Evolutionary conservation across 2,888 invertebrate species (phyloP).

Genomic region (Plutella xylostella): DNA sequence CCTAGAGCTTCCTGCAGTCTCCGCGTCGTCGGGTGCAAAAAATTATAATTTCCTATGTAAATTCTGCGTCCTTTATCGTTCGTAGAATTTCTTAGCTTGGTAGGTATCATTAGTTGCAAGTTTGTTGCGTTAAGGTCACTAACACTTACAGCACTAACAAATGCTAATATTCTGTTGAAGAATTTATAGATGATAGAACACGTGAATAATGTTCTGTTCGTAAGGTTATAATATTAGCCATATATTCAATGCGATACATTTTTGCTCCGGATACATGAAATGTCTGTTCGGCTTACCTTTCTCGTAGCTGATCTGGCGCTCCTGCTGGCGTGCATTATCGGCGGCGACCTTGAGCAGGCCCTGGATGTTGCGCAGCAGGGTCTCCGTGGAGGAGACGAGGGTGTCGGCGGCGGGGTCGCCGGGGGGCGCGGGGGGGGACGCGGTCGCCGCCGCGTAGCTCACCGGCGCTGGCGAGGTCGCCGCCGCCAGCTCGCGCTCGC

Average conservation of each 20-base stretch:
- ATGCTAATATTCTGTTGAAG: too few relatives aligned
- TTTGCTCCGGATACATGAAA: too few relatives aligned
- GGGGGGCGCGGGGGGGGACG: conserved; percentile 55
- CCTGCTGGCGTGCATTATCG: conserved; percentile 96
- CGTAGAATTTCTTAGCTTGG: conserved; percentile 24
- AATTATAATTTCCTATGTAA: conserved; percentile 51
- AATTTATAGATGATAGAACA: too few relatives aligned
- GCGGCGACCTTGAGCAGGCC: conserved; percentile 97
- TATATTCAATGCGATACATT: too few relatives aligned
- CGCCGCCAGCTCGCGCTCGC: conserved; percentile 75
- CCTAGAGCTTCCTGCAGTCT: conserved; percentile 34
- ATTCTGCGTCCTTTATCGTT: conserved; percentile 24
- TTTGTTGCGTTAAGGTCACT: conserved; percentile 13
- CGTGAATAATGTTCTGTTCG: too few relatives aligned
- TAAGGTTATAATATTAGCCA: too few relatives aligned
- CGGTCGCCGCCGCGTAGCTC: conserved; percentile 83
- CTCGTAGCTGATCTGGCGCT: conserved; percentile 95
- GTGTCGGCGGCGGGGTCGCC: conserved; percentile 63
- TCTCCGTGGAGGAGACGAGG: conserved; percentile 88
- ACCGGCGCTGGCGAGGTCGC: conserved; percentile 76
- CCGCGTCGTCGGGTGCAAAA: conserved; percentile 30
- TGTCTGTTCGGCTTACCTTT: conserved; percentile 79
- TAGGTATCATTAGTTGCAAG: conserved; percentile 1
- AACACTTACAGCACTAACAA: conserved; percentile 10
- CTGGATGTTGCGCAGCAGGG: conserved; percentile 94